Conservation (phyloP, 2,888 invertebrate species). For the Enchytraeus crypticus region DNA sequence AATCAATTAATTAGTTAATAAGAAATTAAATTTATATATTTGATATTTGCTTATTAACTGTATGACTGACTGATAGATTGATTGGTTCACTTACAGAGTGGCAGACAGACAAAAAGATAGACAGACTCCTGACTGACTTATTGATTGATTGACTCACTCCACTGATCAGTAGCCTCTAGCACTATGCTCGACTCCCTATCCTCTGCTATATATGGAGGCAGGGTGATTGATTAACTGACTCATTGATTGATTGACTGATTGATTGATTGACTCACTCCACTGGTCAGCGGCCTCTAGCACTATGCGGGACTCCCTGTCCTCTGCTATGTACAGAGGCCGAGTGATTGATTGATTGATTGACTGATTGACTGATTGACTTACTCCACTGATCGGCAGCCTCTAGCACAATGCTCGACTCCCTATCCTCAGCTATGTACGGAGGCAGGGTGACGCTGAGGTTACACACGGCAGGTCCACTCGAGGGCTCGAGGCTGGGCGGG, state of each 20-base stretch:
- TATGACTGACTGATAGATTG: no score
- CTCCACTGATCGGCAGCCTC: neutral
- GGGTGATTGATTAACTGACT: no score
- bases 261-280: no score
- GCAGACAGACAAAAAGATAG: no score
- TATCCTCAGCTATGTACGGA: slow-evolving; percentile 50
- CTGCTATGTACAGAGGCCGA: no score
- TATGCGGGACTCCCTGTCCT: neutral
- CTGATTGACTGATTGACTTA: neutral
- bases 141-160: neutral
- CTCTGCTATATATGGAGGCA: slow-evolving; percentile 61
- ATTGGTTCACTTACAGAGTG: no score
- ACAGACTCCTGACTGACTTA: neutral
- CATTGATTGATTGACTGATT: no score
- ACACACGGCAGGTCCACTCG: slow-evolving; percentile 68
- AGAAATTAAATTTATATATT: neutral
- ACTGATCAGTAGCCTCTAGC: neutral
- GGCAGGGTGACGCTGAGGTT: slow-evolving; percentile 78
- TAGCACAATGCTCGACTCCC: neutral
- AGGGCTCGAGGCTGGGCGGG: no score
- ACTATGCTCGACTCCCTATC: neutral
- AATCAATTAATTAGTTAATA: neutral
- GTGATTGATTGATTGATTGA: no score
- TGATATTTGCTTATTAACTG: no score
- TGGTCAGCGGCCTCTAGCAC: no score